Percentiles rank a stretch among this genome's conserved stretches.
These are phyloP conservation scores for Bugulina stolonifera DNA, from an alignment of 2,888 invertebrate species.

Conservation along the genomic window DNA sequence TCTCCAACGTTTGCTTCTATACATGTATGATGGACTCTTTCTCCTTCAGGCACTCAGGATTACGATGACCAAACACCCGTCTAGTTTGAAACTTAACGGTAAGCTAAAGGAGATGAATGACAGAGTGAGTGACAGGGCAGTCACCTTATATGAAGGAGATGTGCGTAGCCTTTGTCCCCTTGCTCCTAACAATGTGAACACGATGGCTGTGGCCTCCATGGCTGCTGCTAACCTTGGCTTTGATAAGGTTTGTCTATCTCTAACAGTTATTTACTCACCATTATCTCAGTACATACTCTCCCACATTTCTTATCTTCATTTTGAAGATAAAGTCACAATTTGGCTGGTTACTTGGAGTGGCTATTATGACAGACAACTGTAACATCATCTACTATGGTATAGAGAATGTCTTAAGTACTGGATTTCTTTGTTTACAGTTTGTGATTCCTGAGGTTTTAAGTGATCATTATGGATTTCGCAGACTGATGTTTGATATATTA, in stretches of 20 bases:
- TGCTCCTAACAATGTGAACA: constrained; percentile 60
- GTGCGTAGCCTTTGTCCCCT: constrained; percentile 57
- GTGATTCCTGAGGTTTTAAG: too few relatives aligned
- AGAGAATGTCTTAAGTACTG: too few relatives aligned
- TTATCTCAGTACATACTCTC: too few relatives aligned
- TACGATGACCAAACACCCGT: constrained; percentile 58
- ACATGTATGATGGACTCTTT: not conserved
- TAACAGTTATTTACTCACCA: too few relatives aligned
- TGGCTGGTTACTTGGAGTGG: too few relatives aligned
- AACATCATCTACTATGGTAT: too few relatives aligned
- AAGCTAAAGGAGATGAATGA: constrained; percentile 53
- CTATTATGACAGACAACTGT: too few relatives aligned
- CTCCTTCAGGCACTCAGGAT: constrained; percentile 53
- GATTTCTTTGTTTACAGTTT: too few relatives aligned
- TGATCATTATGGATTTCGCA: too few relatives aligned
- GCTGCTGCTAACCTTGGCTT: constrained; percentile 57
- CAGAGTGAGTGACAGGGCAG: constrained; percentile 40
- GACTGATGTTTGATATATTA: too few relatives aligned
- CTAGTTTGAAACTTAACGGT: constrained; percentile 54
- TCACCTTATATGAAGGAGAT: constrained; percentile 56
- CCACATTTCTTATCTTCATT: not conserved
- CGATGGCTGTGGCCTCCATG: constrained; percentile 59
- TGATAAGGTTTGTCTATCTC: constrained; percentile 54
- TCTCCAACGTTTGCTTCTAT: too few relatives aligned
- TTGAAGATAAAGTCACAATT: not conserved